Evolutionary conservation across 92 coral and sea anemone species (phyloP).

Genomic region (Heliopora coerulea): DNA sequence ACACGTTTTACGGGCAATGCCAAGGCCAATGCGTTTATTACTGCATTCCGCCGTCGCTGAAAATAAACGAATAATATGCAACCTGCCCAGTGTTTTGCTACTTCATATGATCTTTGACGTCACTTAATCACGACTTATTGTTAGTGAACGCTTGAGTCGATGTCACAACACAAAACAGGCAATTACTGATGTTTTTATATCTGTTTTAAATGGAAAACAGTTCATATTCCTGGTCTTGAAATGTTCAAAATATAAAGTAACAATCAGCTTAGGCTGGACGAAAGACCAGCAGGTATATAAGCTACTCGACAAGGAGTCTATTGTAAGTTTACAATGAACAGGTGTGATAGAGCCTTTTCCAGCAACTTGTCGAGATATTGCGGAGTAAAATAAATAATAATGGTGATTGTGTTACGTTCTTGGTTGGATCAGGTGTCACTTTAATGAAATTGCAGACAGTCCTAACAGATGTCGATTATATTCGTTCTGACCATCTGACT

Average conservation of each 20-base stretch:
- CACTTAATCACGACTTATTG: conserved; percentile 30
- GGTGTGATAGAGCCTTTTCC: conserved; percentile 54
- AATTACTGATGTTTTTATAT: not conserved
- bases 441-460: conserved; percentile 22
- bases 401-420: conserved; percentile 9
- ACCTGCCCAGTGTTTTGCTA: conserved; percentile 15
- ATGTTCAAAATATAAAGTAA: not conserved
- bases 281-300: conserved; percentile 23
- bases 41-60: conserved; percentile 1
- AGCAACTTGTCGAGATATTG: conserved; percentile 88
- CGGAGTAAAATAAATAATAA: conserved; percentile 51
- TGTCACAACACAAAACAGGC: not conserved
- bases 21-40: conserved; percentile 4
- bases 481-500: not conserved
- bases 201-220: not conserved
- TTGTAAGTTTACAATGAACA: conserved; percentile 43
- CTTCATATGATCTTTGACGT: conserved; percentile 40
- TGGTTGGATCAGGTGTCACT: conserved; percentile 29
- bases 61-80: conserved; percentile 6
- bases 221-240: not conserved
- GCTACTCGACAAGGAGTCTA: conserved; percentile 39
- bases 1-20: conserved; percentile 47
- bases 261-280: conserved; percentile 3
- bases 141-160: not conserved
- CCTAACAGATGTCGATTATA: conserved; percentile 21